Conservation (phyloP, 2,797 vertebrate genomes). For the Pantherophis vulpinus region DNA sequence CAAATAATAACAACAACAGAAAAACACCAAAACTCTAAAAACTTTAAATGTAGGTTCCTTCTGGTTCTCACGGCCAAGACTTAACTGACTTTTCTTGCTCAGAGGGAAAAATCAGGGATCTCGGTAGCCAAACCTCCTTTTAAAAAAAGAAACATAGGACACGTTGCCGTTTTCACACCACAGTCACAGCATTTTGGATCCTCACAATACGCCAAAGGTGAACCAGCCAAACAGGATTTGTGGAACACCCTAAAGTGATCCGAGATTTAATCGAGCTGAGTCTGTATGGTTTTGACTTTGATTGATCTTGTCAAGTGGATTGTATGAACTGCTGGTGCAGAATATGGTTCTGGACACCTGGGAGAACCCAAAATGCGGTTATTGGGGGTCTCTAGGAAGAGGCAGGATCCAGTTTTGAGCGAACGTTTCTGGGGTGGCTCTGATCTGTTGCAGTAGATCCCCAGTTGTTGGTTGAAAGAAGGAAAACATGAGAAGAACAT, state of each 20-base stretch:
- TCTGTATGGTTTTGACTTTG: background rate
- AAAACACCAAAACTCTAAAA: background rate
- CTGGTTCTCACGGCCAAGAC: background rate
- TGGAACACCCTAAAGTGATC: background rate
- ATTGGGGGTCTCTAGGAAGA: background rate
- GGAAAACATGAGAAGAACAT: background rate
- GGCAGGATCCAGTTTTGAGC: background rate
- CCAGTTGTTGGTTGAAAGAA: background rate
- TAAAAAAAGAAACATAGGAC: background rate
- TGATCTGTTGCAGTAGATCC: background rate
- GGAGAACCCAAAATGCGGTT: background rate
- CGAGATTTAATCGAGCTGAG: background rate
- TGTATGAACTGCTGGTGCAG: background rate
- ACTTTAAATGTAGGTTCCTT: background rate
- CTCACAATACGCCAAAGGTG: background rate
- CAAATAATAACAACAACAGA: background rate
- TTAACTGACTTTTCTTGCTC: background rate
- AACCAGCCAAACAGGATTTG: background rate
- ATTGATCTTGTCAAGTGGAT: background rate
- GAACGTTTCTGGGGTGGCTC: background rate
- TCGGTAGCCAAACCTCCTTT: background rate
- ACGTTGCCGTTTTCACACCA: background rate
- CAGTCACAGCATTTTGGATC: background rate
- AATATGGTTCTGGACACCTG: background rate
- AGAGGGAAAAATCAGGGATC: background rate